Percentiles rank a stretch among this genome's conserved stretches.
Conservation (phyloP, 2,113 vertebrate species). For the Ophiodon elongatus region DNA sequence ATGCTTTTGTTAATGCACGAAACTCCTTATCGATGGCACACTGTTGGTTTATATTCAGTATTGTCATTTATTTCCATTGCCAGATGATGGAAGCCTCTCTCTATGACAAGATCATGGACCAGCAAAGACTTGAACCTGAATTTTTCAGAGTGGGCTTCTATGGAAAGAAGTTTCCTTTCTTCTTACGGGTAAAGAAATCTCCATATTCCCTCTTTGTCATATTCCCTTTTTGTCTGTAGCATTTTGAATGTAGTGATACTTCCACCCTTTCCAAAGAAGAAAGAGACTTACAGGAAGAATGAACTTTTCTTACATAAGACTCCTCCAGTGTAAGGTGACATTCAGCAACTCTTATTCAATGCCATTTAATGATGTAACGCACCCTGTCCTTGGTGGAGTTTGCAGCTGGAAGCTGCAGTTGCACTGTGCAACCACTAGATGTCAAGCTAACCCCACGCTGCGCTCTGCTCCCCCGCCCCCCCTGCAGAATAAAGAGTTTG, state of each 20-base stretch:
- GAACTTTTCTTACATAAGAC: slow-evolving; percentile 60
- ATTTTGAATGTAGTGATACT: slow-evolving; percentile 13
- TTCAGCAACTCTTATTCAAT: slow-evolving; percentile 68
- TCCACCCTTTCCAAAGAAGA: slow-evolving; percentile 13
- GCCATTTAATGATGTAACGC: slow-evolving; percentile 72
- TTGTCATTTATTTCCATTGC: background rate
- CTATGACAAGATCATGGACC: slow-evolving; percentile 99
- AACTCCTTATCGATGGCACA: background rate
- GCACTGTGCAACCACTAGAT: slow-evolving; percentile 69
- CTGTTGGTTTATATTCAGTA: background rate
- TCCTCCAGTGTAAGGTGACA: slow-evolving; percentile 69
- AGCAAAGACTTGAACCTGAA: slow-evolving; percentile 96
- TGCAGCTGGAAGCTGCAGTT: slow-evolving; percentile 50
- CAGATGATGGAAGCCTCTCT: slow-evolving; percentile 98
- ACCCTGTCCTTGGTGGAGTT: slow-evolving; percentile 44
- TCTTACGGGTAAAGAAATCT: slow-evolving; percentile 89
- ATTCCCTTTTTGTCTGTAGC: background rate
- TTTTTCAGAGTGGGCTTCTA: slow-evolving; percentile 99
- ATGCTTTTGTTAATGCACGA: background rate
- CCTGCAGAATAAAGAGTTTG: slow-evolving; percentile 98
- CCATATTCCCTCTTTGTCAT: slow-evolving; percentile 13
- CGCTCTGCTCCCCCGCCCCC: background rate
- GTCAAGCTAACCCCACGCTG: slow-evolving; percentile 73
- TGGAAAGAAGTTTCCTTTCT: slow-evolving; percentile 98
- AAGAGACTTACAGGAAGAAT: slow-evolving; percentile 27